Conservation (phyloP, 2,113 vertebrate species). For the Casuarius casuarius region DNA sequence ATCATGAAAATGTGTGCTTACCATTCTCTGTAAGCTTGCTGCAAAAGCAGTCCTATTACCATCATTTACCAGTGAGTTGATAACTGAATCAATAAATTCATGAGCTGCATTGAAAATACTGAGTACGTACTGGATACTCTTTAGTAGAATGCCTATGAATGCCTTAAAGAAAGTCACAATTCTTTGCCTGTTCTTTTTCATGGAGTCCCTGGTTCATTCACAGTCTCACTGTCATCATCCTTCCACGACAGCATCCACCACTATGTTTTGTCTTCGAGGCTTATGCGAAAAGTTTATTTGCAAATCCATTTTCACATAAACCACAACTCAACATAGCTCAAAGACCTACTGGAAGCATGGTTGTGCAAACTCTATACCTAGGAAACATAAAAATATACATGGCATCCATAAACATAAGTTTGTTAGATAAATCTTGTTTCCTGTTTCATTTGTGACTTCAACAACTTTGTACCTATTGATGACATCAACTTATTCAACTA, state of each 20-base stretch:
- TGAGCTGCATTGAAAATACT: conserved; percentile 6
- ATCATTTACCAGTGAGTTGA: conserved; percentile 23
- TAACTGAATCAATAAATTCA: conserved; percentile 46
- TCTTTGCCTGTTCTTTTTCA: neutral
- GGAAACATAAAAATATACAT: neutral
- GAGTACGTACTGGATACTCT: neutral
- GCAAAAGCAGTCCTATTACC: neutral
- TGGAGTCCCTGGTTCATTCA: neutral
- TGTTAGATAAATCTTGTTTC: neutral
- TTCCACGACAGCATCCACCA: neutral
- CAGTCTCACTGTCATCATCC: neutral
- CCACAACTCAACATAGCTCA: neutral
- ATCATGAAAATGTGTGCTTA: neutral
- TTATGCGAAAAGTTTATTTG: neutral
- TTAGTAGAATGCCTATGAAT: neutral
- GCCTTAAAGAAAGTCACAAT: neutral
- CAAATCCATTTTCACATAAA: neutral
- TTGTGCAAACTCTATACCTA: neutral
- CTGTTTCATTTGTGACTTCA: neutral
- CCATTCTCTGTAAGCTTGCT: neutral
- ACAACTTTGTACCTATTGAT: neutral
- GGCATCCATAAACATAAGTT: neutral
- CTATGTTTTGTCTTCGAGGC: neutral
- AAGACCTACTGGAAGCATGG: neutral
- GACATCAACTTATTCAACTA: neutral